Conservation (phyloP, 2,888 invertebrate genomes). For the Chaetogeoica ovagalla region DNA sequence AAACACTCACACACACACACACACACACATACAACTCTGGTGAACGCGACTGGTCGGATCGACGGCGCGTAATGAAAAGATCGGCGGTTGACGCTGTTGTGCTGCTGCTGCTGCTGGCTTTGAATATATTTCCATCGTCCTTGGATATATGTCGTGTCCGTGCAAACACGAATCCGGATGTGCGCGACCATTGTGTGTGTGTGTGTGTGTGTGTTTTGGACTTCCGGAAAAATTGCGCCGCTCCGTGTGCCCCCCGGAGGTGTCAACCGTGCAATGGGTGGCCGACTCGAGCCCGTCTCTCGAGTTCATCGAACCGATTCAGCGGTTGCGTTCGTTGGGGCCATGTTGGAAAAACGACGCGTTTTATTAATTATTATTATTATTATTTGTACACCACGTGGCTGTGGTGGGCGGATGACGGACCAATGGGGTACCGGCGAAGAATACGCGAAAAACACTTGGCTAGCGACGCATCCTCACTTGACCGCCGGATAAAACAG, state of each 20-base stretch:
- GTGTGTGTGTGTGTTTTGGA: neutral
- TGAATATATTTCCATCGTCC: slow-evolving; percentile 19
- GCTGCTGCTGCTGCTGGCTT: neutral
- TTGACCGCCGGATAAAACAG: too few relatives aligned
- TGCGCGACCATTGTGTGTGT: neutral
- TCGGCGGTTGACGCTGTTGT: slow-evolving; percentile 5
- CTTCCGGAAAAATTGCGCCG: neutral
- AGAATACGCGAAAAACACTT: too few relatives aligned
- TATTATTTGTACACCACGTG: too few relatives aligned
- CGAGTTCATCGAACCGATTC: slow-evolving; percentile 33
- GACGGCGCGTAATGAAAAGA: slow-evolving; percentile 21
- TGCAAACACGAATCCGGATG: neutral
- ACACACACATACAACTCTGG: too few relatives aligned
- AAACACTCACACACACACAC: too few relatives aligned
- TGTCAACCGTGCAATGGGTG: neutral
- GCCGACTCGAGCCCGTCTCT: too few relatives aligned
- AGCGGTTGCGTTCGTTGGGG: neutral
- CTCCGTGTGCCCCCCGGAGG: neutral
- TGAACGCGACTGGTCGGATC: slow-evolving; percentile 16
- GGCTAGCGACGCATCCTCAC: too few relatives aligned
- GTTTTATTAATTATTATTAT: too few relatives aligned
- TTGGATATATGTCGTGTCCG: neutral
- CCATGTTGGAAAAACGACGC: too few relatives aligned
- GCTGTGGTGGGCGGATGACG: too few relatives aligned
- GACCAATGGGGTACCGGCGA: too few relatives aligned